Evolutionary conservation across 2,113 vertebrate species (phyloP), one percentile per base, ranked within the genome.

Genomic region (Baryphthengus martii): DNA sequence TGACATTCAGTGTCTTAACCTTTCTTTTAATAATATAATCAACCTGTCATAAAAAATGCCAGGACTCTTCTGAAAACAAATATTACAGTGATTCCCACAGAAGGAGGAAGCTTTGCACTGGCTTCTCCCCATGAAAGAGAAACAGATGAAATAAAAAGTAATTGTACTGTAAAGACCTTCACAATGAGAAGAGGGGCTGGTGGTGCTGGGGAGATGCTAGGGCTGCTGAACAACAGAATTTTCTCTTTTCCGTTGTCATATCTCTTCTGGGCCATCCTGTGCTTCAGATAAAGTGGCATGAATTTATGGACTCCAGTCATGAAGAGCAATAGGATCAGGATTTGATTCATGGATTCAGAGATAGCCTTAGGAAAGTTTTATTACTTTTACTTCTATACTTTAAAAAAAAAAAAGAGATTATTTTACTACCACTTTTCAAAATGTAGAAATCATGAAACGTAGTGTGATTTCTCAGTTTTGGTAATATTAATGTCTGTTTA

Each of bases 371-470:
- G 23, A 21, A 53, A 3, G 4, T 58, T 82, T 24, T 40, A 45
- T 21, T 47, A 50, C 6, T 1, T 85, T 82, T 82, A 31, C 5
- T 44, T 85, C 24, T 68, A 49, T 8, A 17, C 33, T 80, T 56
- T 61, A 14, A 7, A 52, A 52, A n/a, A 52, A 26, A n/a, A n/a
- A n/a, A n/a, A n/a, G 4, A 40, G 7, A 17, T 37, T 0, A 31
- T 78, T 40, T 53, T 82, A 74, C 49, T 58, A 25, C 11, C 18
- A 21, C 6, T 62, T 71, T 82, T 83, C 4, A 31, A 55, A 67
- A 63, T 31, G 18, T 56, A 33, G 55, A 33, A 56, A 33, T 33
- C 18, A 31, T 2, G 7, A 58, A 42, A 11, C 2, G 1, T 9
- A 49, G 11, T 3, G 0, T 53, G 5, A 49, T 79, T 74, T 76